These are phyloP conservation scores for Ataeniobius toweri DNA, from an alignment of 2,797 vertebrate species.

Conservation along the genomic window DNA sequence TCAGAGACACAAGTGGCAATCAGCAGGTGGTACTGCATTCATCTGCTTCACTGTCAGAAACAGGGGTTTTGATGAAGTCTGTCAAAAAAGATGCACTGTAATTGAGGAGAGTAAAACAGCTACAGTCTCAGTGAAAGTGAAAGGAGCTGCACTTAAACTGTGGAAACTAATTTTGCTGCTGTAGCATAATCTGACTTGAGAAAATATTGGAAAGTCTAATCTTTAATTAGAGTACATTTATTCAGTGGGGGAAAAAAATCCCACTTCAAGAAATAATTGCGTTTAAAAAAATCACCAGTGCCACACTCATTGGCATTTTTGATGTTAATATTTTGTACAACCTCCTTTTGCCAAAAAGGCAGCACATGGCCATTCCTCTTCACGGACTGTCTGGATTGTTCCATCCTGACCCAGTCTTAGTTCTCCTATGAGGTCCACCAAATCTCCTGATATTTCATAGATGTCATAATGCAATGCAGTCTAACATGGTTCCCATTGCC, in stretches of 20 bases:
- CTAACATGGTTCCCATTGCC: not conserved
- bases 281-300: too few species aligned
- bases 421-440: not conserved
- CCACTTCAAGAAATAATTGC: too few species aligned
- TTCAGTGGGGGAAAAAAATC: too few species aligned
- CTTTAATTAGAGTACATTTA: too few species aligned
- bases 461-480: not conserved
- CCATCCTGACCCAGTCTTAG: not conserved
- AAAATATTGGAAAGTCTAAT: too few species aligned
- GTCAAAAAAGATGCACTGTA: not conserved
- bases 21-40: constrained; percentile 5
- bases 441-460: not conserved
- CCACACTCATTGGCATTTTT: not conserved
- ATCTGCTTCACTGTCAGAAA: not conserved
- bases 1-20: constrained; percentile 1
- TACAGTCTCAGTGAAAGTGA: not conserved
- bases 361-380: too few species aligned
- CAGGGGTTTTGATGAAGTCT: not conserved
- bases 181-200: too few species aligned
- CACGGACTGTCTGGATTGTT: too few species aligned
- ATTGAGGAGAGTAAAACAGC: not conserved
- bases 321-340: not conserved
- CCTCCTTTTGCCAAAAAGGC: not conserved
- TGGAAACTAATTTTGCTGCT: not conserved
- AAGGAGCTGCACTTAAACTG: not conserved